Evolutionary conservation across 2,113 vertebrate genomes (phyloP), one percentile per base, ranked within the genome.

Genomic region (Orthonyx spaldingii): DNA sequence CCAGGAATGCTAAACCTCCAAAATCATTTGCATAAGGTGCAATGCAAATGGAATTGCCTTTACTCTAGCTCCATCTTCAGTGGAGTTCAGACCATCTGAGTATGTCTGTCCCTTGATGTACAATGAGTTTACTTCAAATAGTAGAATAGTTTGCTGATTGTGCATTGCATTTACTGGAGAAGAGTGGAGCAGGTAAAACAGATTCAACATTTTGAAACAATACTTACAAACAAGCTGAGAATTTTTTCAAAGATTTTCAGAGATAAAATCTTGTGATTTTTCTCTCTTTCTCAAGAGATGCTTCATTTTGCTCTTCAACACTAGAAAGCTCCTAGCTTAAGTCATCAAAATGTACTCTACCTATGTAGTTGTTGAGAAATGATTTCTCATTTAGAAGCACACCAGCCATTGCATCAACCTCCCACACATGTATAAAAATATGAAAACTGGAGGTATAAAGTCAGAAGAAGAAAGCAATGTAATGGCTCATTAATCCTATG

Each of bases 11-110:
- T 88, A 46, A 90, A 35, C 39, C n/a, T 90, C 55, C 13, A 0
- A 55, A 59, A 74, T 90, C 27, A 86, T 95, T 94, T 96, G 55
- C 83, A 90, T 95, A 75, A 90, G 63, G 59, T 2, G n/a, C 3
- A 83, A 53, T n/a, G 80, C 47, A 50, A 7, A 42, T 46, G 68
- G 85, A 92, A 95, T 94, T 90, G 71, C 88, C 76, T 97, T 96
- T 84, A 65, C 90, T 95, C 90, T 94, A 95, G 95, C 95, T 97
- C 96, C 95, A 96, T 87, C 96, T 97, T 96, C 89, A 95, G 94
- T 78, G 80, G 86, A 92, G 55, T 94, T 86, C 60, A 81, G 44
- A 74, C 42, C 42, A 28, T 71, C 9, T 80, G 68, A 76, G 14
- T 22, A 10, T 64, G 16, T 77, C 57, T 72, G 46, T n/a, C 16